A percentile compares a stretch with the other conserved stretches of the same genome.
phyloP scores from a whole-genome alignment of 1,140 invertebrate species.

The Hycleus phaleratus region DNA sequence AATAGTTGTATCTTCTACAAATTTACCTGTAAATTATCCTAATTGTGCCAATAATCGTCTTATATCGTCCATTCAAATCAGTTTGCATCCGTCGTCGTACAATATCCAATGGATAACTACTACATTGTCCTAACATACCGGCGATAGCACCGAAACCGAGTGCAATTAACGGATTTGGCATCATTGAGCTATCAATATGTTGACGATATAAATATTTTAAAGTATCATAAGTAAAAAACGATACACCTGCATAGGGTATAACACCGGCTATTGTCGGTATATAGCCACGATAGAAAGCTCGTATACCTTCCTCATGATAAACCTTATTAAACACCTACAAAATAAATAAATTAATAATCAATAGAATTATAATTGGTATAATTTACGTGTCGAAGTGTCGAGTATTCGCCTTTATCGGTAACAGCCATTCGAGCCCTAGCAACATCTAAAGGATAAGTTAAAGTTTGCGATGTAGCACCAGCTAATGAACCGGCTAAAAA shows the following conservation, averaged over 20 bases:
- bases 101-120: constrained; percentile 93
- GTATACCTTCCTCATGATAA: constrained; percentile 69
- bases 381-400: constrained; percentile 44
- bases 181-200: constrained; percentile 35
- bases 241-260: constrained; percentile 93
- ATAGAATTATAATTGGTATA: neutral
- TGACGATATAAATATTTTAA: constrained; percentile 70
- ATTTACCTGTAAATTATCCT: constrained; percentile 15
- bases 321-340: constrained; percentile 76
- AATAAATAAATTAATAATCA: neutral
- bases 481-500: constrained; percentile 90
- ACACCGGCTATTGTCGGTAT: constrained; percentile 87
- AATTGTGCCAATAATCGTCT: constrained; percentile 54
- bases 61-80: constrained; percentile 52
- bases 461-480: constrained; percentile 83
- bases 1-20: neutral
- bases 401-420: constrained; percentile 67
- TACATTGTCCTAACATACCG: constrained; percentile 88
- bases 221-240: constrained; percentile 96
- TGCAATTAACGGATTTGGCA: constrained; percentile 50
- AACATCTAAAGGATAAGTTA: constrained; percentile 95
- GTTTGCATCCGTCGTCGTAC: constrained; percentile 82
- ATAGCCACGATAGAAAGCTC: constrained; percentile 80
- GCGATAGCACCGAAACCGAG: constrained; percentile 83
- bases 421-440: constrained; percentile 97